A percentile compares a stretch with the other conserved stretches of the same genome.
Evolutionary conservation across 2,113 vertebrate species (phyloP).

Genomic region (Myanophis thanlyinensis): DNA sequence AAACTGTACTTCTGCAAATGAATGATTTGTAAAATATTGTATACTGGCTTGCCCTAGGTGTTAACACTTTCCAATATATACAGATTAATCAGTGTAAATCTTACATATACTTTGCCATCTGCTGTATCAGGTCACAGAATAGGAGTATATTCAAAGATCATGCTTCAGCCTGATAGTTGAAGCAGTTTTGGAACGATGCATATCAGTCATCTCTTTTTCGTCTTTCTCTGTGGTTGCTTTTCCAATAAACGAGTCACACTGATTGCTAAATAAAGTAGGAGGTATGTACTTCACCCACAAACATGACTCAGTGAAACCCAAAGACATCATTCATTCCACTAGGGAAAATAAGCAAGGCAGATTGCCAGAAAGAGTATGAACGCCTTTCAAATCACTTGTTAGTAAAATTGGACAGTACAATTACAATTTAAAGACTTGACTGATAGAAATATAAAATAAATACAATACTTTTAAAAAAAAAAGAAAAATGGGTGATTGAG

Average conservation of each 20-base stretch:
- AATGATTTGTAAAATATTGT: neutral
- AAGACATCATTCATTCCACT: neutral
- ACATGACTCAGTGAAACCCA: constrained; percentile 8
- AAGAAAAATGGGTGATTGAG: neutral
- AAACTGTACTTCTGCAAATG: neutral
- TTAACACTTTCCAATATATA: neutral
- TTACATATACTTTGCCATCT: neutral
- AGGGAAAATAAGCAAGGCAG: neutral
- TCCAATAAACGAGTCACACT: neutral
- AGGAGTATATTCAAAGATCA: neutral
- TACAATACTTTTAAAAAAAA: neutral
- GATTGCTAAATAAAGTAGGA: constrained; percentile 18
- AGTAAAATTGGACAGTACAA: neutral
- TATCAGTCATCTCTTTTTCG: constrained; percentile 8
- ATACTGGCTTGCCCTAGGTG: neutral
- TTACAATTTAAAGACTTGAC: neutral
- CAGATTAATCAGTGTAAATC: neutral
- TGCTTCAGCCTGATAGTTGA: neutral
- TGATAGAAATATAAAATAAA: neutral
- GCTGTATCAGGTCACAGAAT: neutral
- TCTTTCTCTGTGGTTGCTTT: neutral
- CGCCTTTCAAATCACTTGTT: neutral
- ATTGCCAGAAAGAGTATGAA: neutral
- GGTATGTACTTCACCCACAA: constrained; percentile 9
- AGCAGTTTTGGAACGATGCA: neutral